A percentile compares a stretch with the other conserved stretches of the same genome.
Conservation (phyloP, 92 coral and sea anemone genomes). For the Muricea muricata region DNA sequence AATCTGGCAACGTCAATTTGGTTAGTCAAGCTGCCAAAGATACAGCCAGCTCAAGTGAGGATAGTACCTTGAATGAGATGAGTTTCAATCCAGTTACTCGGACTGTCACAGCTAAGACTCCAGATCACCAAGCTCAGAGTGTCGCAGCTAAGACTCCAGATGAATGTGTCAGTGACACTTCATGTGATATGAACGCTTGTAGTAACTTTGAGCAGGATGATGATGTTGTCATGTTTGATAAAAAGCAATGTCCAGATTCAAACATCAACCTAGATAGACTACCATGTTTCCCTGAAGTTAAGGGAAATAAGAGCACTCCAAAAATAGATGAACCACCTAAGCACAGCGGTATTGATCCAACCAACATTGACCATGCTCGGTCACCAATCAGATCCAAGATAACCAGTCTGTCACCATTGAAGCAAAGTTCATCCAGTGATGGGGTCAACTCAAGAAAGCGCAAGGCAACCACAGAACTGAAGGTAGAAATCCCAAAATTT, state of each 20-base stretch:
- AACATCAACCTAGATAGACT: too few relatives aligned
- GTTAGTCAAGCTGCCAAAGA: neutral
- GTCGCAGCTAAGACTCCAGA: neutral
- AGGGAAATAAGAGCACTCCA: too few relatives aligned
- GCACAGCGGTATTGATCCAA: neutral
- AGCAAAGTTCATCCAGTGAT: neutral
- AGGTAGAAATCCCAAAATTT: neutral
- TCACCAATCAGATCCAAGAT: too few relatives aligned
- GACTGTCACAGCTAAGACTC: too few relatives aligned
- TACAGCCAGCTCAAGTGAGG: neutral
- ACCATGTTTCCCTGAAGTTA: too few relatives aligned
- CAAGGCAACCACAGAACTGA: neutral
- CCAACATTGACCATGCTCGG: too few relatives aligned
- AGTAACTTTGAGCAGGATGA: too few relatives aligned
- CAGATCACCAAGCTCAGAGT: too few relatives aligned
- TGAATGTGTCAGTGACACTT: neutral
- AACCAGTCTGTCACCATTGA: too few relatives aligned
- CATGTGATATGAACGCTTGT: too few relatives aligned
- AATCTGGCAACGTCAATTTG: neutral
- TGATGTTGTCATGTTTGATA: neutral
- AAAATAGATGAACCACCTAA: neutral
- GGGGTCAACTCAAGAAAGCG: slow-evolving; percentile 2
- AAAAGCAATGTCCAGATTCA: neutral
- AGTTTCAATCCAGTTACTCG: neutral
- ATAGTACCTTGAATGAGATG: neutral